phyloP scores from a whole-genome alignment of 2,797 vertebrate species.

The Synaphobranchus kaupii region DNA sequence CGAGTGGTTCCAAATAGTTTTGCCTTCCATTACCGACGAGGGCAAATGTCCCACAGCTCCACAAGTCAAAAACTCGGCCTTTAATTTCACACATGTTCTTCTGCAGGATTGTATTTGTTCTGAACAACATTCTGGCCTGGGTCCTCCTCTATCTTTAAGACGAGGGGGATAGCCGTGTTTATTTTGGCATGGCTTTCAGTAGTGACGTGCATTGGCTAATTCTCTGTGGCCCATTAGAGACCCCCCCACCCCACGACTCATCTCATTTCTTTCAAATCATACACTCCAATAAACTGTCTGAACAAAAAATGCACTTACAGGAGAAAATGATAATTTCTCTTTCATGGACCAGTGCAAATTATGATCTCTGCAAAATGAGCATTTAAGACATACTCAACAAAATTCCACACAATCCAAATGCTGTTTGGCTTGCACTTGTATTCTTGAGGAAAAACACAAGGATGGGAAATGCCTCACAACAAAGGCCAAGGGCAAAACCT shows the following conservation, averaged over 20 bases:
- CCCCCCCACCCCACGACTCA: conserved; percentile 3
- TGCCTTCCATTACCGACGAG: background rate
- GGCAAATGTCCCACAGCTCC: background rate
- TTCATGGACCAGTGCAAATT: conserved; percentile 51
- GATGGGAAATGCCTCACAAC: background rate
- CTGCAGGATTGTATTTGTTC: background rate
- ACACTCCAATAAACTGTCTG: background rate
- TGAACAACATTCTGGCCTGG: background rate
- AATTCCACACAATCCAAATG: background rate
- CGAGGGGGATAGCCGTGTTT: background rate
- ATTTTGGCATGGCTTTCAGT: background rate
- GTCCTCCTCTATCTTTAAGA: background rate
- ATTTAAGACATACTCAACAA: conserved; percentile 45
- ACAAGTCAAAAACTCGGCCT: background rate
- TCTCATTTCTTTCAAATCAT: background rate
- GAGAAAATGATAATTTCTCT: conserved; percentile 33
- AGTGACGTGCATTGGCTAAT: background rate
- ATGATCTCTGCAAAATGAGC: conserved; percentile 51
- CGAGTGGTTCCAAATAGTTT: background rate
- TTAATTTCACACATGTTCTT: background rate
- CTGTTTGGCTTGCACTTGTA: background rate
- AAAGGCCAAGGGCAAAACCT: background rate
- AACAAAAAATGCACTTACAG: conserved; percentile 1
- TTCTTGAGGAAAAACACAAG: background rate
- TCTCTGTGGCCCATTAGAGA: conserved; percentile 35